These are phyloP conservation scores for Plectropomus leopardus DNA, from an alignment of 2,113 vertebrate species.

Conservation along the genomic window DNA sequence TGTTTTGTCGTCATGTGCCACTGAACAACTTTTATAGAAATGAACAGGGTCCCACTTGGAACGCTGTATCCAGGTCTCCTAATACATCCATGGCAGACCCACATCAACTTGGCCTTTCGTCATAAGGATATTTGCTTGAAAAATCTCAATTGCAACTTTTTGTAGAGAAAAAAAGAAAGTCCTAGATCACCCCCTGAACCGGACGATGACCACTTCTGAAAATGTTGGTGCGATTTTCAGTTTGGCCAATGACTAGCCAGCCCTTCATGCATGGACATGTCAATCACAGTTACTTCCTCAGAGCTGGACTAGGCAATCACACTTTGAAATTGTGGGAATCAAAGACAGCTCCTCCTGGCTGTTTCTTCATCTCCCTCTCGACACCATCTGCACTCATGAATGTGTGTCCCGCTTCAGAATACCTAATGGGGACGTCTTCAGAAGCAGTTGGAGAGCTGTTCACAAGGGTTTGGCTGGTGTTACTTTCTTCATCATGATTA, in stretches of 20 bases:
- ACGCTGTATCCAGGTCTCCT: too few species aligned
- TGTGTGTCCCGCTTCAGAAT: not conserved
- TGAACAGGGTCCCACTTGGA: too few species aligned
- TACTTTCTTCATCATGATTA: too few species aligned
- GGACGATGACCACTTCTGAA: not conserved
- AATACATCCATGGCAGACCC: too few species aligned
- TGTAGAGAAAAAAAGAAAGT: not conserved
- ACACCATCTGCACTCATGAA: not conserved
- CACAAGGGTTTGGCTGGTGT: not conserved
- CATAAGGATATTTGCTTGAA: not conserved
- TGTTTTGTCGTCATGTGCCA: too few species aligned
- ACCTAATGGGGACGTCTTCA: not conserved
- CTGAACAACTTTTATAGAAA: too few species aligned
- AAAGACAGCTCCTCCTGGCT: not conserved
- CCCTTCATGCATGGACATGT: too few species aligned
- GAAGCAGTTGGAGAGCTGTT: not conserved
- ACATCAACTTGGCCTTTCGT: not conserved
- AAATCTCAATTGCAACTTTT: not conserved
- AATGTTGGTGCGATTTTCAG: too few species aligned
- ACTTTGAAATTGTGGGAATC: not conserved
- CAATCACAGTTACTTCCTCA: too few species aligned
- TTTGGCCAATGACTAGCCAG: too few species aligned
- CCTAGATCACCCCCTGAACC: not conserved
- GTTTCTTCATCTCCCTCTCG: not conserved
- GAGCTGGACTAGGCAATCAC: not conserved